phyloP scores from a whole-genome alignment of 1,140 invertebrate genomes.

The Cydia pomonella region DNA sequence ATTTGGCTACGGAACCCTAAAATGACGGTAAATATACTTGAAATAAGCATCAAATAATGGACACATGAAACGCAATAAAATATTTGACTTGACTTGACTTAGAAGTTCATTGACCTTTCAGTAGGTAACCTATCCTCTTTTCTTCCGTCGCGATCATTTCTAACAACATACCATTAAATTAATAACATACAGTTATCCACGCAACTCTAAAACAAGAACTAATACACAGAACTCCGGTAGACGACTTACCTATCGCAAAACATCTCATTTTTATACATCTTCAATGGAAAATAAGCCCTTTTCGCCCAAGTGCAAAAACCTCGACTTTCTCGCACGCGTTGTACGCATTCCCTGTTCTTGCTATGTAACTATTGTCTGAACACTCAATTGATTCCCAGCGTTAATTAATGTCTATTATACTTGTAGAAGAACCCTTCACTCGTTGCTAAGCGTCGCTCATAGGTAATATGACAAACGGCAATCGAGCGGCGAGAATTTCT shows the following conservation, averaged over 20 bases:
- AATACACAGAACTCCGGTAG: background rate
- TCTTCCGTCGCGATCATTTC: too few species aligned
- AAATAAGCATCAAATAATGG: too few species aligned
- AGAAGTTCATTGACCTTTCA: too few species aligned
- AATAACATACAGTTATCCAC: background rate
- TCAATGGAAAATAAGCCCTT: slow-evolving; percentile 4
- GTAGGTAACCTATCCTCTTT: too few species aligned
- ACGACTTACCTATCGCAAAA: background rate
- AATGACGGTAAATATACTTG: too few species aligned
- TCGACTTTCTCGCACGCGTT: slow-evolving; percentile 3
- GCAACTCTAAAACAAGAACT: background rate
- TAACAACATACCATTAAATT: background rate
- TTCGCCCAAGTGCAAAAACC: background rate
- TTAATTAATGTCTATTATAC: slow-evolving; percentile 7
- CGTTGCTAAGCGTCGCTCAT: too few species aligned
- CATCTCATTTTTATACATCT: background rate
- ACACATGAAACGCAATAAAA: too few species aligned
- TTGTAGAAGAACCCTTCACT: slow-evolving; percentile 1
- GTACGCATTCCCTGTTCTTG: slow-evolving; percentile 19
- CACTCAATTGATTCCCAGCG: slow-evolving; percentile 1
- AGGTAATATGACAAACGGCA: too few species aligned
- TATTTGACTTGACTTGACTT: too few species aligned
- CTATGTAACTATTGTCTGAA: background rate
- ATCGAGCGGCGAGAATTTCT: too few species aligned
- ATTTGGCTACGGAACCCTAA: too few species aligned